Evolutionary conservation across 2,113 vertebrate genomes (phyloP).

Genomic region (Mobula birostris): DNA sequence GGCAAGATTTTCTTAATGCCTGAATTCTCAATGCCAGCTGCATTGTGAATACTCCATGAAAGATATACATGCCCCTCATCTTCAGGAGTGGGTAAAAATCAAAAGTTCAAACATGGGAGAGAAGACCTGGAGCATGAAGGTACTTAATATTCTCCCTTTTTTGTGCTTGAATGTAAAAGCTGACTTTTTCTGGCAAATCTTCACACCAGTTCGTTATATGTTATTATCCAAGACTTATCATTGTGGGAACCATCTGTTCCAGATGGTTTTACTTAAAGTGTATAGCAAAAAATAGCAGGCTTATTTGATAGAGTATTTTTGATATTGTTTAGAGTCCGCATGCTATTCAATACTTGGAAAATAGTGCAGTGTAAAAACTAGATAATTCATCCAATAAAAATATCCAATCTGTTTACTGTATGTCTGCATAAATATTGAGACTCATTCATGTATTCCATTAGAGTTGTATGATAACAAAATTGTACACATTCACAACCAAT

Average conservation of each 20-base stretch:
- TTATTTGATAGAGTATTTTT: background rate
- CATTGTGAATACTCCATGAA: background rate
- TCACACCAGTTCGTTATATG: background rate
- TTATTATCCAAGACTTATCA: background rate
- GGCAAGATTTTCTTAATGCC: background rate
- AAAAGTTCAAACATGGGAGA: background rate
- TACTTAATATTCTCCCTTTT: background rate
- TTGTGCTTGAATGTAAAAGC: background rate
- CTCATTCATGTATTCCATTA: background rate
- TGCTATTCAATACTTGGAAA: background rate
- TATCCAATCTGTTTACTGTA: background rate
- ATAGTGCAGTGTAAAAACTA: background rate
- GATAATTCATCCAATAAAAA: background rate
- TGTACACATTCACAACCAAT: no score
- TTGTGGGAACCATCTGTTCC: background rate
- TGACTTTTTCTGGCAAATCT: background rate
- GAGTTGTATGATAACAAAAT: no score
- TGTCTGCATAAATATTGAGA: background rate
- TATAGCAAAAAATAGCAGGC: background rate
- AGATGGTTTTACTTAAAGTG: background rate
- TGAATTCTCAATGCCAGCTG: background rate
- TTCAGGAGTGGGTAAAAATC: background rate
- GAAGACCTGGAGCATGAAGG: background rate
- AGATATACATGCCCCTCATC: background rate
- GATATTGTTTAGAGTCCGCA: background rate